Conservation (phyloP, 2,797 vertebrate species). For the Onychomys leucogaster region DNA sequence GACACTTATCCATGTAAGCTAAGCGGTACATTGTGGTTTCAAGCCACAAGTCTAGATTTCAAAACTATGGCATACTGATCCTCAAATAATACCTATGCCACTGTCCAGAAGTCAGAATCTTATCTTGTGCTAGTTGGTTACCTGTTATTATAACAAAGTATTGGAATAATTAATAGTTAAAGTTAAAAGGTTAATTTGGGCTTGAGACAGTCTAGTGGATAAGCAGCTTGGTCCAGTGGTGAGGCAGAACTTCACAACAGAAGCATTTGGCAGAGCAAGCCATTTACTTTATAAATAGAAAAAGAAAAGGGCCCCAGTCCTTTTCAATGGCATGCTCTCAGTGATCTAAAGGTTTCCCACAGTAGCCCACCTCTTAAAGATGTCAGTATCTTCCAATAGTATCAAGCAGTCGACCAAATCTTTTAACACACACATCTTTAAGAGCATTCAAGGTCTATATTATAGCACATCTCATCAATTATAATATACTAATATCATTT, state of each 20-base stretch:
- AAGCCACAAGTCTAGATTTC: neutral
- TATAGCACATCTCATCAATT: neutral
- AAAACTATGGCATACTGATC: neutral
- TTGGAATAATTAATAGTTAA: neutral
- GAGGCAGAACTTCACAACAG: neutral
- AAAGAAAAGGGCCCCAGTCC: neutral
- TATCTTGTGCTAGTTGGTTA: neutral
- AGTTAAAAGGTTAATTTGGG: neutral
- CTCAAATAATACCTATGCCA: neutral
- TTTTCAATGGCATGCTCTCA: too few species aligned
- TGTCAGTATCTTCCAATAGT: neutral
- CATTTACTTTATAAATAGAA: neutral
- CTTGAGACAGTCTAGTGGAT: neutral
- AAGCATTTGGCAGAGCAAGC: neutral
- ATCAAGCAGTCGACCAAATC: neutral
- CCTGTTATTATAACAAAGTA: neutral
- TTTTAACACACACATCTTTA: neutral
- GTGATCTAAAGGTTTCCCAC: too few species aligned
- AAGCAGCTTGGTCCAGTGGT: neutral
- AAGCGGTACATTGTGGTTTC: fast-evolving
- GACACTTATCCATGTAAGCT: neutral
- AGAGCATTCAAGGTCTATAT: neutral
- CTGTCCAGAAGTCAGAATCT: neutral
- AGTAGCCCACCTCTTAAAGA: neutral
- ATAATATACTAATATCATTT: neutral